Evolutionary conservation across 2,888 invertebrate species (phyloP), one percentile per base, ranked within the genome.

Genomic region (Diploptera punctata): DNA sequence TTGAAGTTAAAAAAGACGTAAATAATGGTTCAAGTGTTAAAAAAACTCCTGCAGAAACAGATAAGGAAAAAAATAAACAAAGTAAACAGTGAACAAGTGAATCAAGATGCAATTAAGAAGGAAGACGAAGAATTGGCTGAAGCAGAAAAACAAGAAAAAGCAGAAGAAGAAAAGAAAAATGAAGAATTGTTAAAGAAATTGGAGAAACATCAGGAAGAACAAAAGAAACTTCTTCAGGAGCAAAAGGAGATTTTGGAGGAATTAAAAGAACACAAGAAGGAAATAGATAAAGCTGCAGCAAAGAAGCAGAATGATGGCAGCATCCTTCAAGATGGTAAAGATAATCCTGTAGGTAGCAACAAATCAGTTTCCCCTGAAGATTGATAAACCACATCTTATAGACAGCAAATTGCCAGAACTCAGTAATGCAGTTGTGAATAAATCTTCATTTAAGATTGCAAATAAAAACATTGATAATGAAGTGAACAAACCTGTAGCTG

Each of bases 271-370:
- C 90, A 92, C 76, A 89, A 90, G 72, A 85, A 89, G 79, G 89
- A 90, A 3, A 79, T 90, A 91, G 78, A 86, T 89, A 77, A 87
- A 90, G 80, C 81, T 92, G 74, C 84, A 91, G 38, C 44, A n/a
- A 65, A 47, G 44, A 21, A 57, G 57, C 26, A 16, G 29, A 29
- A 26, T 5, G 57, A 57, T 57, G 16, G 16, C n/a, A n/a, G n/a
- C n/a, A n/a, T n/a, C n/a, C n/a, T n/a, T 33, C 7, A 33, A 7
- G 33, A 5, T 33, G 33, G 7, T 33, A 10, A 10, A 7, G 33
- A 33, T 33, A 33, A 33, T 7, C 7, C 10, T 7, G 33, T 10
- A 33, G 33, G 7, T 5, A 10, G 10, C 5, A 33, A 33, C 33
- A 33, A 33, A 33, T 7, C 10, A 33, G 10, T 7, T 33, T 7